A percentile compares a stretch with the other conserved stretches of the same genome.
phyloP scores from a whole-genome alignment of 2,888 invertebrate genomes.

The Conomelus anceps region DNA sequence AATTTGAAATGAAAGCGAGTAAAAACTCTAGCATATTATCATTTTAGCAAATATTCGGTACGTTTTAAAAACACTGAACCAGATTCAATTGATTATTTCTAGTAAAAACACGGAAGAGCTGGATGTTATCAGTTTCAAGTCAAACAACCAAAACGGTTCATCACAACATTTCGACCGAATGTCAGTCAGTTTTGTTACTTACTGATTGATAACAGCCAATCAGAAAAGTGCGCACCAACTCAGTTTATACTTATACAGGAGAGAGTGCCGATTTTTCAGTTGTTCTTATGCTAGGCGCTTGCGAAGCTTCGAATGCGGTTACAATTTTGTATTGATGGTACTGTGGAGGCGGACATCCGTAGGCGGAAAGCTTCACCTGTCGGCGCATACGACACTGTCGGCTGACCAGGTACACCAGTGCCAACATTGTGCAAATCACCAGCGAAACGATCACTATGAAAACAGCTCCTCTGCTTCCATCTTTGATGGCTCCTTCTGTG shows the following conservation, averaged over 20 bases:
- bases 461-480: constrained; percentile 7
- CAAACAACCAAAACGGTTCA: not conserved
- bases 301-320: constrained; percentile 30
- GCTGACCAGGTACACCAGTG: constrained; percentile 19
- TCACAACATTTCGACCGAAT: not conserved
- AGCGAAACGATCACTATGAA: constrained; percentile 17
- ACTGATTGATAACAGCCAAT: not conserved
- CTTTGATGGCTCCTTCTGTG: not conserved
- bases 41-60: not conserved
- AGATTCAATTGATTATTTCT: not conserved
- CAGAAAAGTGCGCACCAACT: not conserved
- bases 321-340: constrained; percentile 36
- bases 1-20: not conserved
- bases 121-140: not conserved
- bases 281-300: constrained; percentile 6
- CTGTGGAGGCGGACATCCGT: constrained; percentile 33
- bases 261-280: constrained; percentile 9
- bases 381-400: constrained; percentile 30
- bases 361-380: constrained; percentile 30
- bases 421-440: constrained; percentile 26
- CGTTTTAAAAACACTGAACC: not conserved
- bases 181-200: not conserved
- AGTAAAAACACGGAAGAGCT: constrained; percentile 8
- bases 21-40: not conserved
- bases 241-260: not conserved